Conservation (phyloP, 2,797 vertebrate species). For the Emydoidea blandingii region DNA sequence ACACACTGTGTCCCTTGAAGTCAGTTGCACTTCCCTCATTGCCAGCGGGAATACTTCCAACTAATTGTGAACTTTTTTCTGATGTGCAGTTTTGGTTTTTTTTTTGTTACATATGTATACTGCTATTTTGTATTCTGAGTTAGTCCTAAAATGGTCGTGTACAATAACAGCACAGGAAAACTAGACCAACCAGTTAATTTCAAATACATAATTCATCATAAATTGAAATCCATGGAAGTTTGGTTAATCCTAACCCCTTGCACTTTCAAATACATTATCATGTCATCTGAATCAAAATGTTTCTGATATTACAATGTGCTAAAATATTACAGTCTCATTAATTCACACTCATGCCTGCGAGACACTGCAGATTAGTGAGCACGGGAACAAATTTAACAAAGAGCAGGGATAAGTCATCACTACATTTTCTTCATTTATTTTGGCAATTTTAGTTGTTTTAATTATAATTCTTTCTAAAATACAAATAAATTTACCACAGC, state of each 20-base stretch:
- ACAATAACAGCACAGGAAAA: constrained; percentile 64
- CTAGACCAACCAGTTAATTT: constrained; percentile 53
- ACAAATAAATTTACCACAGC: not conserved
- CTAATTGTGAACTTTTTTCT: constrained; percentile 62
- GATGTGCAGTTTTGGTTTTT: constrained; percentile 52
- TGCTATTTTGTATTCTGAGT: constrained; percentile 66
- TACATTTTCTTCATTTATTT: constrained; percentile 13
- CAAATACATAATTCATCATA: constrained; percentile 64
- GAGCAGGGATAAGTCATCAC: not conserved
- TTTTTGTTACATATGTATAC: constrained; percentile 66
- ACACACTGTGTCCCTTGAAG: constrained; percentile 24
- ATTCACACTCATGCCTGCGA: constrained; percentile 4
- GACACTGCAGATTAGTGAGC: constrained; percentile 5
- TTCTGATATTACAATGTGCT: constrained; percentile 5
- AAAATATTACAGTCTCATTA: not conserved
- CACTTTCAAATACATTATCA: constrained; percentile 36
- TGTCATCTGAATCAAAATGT: not conserved
- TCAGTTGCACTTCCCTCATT: constrained; percentile 38
- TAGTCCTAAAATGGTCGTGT: constrained; percentile 59
- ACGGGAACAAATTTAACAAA: constrained; percentile 13
- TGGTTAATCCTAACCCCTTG: constrained; percentile 33
- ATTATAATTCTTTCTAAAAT: constrained; percentile 31
- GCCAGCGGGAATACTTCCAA: constrained; percentile 49
- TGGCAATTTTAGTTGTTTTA: constrained; percentile 26
- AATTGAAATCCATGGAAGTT: constrained; percentile 37